Evolutionary conservation across 2,888 invertebrate species (phyloP), one percentile per base, ranked within the genome.

Genomic region (Pycnomerus fuliginosus): DNA sequence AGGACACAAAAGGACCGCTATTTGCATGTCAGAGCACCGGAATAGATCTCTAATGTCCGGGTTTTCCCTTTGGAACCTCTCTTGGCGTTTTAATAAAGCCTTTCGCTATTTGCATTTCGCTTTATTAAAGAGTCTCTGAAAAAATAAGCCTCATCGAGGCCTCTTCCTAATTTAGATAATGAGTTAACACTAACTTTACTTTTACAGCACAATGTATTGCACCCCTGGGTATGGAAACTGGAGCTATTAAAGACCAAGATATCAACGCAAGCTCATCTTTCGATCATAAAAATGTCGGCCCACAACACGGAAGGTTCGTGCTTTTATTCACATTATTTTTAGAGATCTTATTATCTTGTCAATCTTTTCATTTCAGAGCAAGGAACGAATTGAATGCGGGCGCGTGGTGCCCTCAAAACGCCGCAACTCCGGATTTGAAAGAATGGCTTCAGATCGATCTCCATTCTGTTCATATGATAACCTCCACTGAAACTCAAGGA

Each of bases 341-440:
- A 20, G 20, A 4, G 5, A 4, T 20, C 8, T 20, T 20, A 8
- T 20, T 20, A 5, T 20, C 20, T 8, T 20, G 20, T 4, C 20
- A 20, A 8, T 20, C 5, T 20, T 20, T 20, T 8, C 4, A 20
- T 46, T 37, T 17, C 37, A 38, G 37, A 12, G 16, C 42, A 56
- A 83, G 87, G 54, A 83, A 83, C 59, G 93, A 94, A 67, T 77
- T 80, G 53, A 82, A 84, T 63, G 90, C 92, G 8, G 94, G 94
- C 29, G 94, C 94, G 1, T 95, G 94, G 95, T 95, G 95, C 74
- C 94, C 95, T 7, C 83, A 84, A 71, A 77, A 80, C 34, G 84
- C 85, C 69, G 85, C 90, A 62, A 86, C 86, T 14, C 80, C 83
- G n/a, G 86, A 87, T 59, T 78, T 84, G 2, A 79, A 78, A 45